Percentiles rank a stretch among this genome's conserved stretches.
These are phyloP conservation scores for Apodemia mormo DNA, from an alignment of 2,888 invertebrate genomes.

Conservation along the genomic window DNA sequence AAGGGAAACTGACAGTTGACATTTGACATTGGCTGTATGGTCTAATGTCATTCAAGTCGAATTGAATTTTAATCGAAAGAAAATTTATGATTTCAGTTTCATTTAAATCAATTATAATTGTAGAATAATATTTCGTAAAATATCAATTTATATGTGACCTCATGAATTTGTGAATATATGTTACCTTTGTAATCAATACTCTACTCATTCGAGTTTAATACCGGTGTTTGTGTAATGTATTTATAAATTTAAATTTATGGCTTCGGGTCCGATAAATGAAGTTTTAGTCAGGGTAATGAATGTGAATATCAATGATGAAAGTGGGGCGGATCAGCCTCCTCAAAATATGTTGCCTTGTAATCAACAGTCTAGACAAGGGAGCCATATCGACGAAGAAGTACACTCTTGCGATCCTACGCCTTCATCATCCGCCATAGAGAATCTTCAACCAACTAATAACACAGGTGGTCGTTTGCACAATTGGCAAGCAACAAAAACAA, in stretches of 20 bases:
- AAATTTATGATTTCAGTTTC: background rate
- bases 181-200: background rate
- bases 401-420: constrained; percentile 56
- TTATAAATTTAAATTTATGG: constrained; percentile 50
- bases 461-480: constrained; percentile 79
- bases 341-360: constrained; percentile 80
- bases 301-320: constrained; percentile 61
- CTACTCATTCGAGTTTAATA: background rate
- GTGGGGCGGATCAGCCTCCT: constrained; percentile 66
- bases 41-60: background rate
- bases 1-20: too few species aligned
- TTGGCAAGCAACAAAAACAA: constrained; percentile 89
- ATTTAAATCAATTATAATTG: background rate
- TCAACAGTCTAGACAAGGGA: constrained; percentile 60
- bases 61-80: background rate
- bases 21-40: background rate
- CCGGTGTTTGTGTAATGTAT: constrained; percentile 14
- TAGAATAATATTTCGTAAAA: background rate
- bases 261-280: constrained; percentile 71
- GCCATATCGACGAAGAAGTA: constrained; percentile 59
- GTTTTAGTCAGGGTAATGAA: constrained; percentile 65
- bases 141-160: background rate
- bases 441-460: constrained; percentile 66
- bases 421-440: constrained; percentile 61
- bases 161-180: background rate